These are phyloP conservation scores for Rapana venosa DNA, from an alignment of 2,888 invertebrate genomes.

Conservation along the genomic window DNA sequence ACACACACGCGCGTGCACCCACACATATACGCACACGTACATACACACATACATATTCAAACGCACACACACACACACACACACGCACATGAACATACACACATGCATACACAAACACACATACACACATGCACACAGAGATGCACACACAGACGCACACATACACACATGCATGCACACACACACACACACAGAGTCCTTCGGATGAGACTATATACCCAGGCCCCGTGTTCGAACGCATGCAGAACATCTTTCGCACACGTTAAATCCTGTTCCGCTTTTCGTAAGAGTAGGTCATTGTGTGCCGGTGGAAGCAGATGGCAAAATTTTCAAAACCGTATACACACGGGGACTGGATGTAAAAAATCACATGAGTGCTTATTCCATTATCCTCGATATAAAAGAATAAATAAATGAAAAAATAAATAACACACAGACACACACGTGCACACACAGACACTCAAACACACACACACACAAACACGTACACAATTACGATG, in stretches of 20 bases:
- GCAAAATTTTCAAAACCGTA: no score
- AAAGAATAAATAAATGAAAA: no score
- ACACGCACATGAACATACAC: not conserved
- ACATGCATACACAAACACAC: conserved; percentile 5
- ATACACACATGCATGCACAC: conserved; percentile 4
- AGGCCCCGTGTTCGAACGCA: no score
- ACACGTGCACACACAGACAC: no score
- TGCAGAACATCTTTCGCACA: no score
- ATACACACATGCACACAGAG: conserved; percentile 8
- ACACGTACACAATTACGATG: not conserved
- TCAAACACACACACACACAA: not conserved
- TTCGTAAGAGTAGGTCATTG: no score
- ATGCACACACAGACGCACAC: not conserved
- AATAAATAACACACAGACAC: no score
- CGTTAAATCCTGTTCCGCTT: no score
- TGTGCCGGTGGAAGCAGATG: no score
- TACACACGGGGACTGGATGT: no score
- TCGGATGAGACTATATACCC: not conserved
- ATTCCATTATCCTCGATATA: no score
- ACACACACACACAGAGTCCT: conserved; percentile 1
- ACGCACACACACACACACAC: not conserved
- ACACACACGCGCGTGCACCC: not conserved
- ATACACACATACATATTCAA: not conserved
- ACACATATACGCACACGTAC: conserved; percentile 4
- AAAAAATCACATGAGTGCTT: no score